Conservation (phyloP, 1,140 invertebrate genomes). For the Amyelois transitella region DNA sequence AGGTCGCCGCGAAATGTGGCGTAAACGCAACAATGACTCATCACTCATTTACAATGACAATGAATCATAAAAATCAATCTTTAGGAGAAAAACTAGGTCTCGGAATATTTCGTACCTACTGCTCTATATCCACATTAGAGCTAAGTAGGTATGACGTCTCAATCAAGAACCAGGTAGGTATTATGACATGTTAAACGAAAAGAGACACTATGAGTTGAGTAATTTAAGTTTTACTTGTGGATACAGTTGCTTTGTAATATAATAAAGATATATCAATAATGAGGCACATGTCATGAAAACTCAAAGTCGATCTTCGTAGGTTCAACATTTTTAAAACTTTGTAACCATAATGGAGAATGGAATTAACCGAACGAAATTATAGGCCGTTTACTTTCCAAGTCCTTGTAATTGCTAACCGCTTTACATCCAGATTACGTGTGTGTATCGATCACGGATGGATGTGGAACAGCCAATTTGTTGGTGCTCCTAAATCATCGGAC, state of each 20-base stretch:
- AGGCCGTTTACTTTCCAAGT: conserved; percentile 48
- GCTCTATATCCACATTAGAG: neutral
- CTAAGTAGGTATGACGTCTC: neutral
- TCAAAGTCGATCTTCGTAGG: neutral
- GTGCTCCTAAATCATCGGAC: conserved; percentile 63
- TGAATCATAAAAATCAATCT: neutral
- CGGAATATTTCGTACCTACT: neutral
- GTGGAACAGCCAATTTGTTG: conserved; percentile 56
- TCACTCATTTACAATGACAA: conserved; percentile 1
- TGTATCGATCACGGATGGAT: conserved; percentile 31
- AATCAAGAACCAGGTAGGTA: neutral
- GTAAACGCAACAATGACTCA: conserved; percentile 22
- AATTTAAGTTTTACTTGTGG: too few relatives aligned
- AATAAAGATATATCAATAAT: neutral
- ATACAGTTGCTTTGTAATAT: too few relatives aligned
- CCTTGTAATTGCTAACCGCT: conserved; percentile 51
- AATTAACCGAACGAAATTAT: conserved; percentile 44
- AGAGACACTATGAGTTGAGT: too few relatives aligned
- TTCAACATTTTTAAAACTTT: conserved; percentile 3
- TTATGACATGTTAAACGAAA: too few relatives aligned
- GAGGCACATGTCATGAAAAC: neutral
- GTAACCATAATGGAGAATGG: conserved; percentile 17
- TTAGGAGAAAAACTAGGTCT: neutral
- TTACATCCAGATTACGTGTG: conserved; percentile 32
- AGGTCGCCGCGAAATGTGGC: conserved; percentile 28